Conservation (phyloP, 2,113 vertebrate genomes). For the Gymnocephalus cernua region DNA sequence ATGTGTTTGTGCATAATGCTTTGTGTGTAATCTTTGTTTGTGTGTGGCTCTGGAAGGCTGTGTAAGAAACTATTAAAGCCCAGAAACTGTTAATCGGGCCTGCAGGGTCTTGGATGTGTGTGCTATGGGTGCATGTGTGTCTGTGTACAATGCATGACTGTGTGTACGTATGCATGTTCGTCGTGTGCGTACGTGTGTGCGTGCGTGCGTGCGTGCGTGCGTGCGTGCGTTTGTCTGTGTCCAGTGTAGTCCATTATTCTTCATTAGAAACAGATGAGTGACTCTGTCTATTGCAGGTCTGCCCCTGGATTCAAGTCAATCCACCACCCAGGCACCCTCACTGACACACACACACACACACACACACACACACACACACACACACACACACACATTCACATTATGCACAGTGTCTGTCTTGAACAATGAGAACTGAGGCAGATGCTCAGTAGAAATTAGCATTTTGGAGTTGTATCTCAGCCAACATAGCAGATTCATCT, state of each 20-base stretch:
- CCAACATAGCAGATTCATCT: constrained; percentile 33
- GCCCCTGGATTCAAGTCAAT: constrained; percentile 76
- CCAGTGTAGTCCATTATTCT: constrained; percentile 76
- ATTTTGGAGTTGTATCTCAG: constrained; percentile 48
- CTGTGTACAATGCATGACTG: constrained; percentile 7
- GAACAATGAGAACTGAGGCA: constrained; percentile 48
- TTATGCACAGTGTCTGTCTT: constrained; percentile 46
- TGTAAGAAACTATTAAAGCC: constrained; percentile 26
- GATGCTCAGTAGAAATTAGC: constrained; percentile 43
- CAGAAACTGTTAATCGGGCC: constrained; percentile 47
- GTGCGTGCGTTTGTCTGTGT: constrained; percentile 59
- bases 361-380: constrained; percentile 16
- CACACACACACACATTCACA: constrained; percentile 19
- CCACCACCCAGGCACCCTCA: constrained; percentile 53
- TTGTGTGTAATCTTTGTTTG: constrained; percentile 2
- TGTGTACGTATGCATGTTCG: constrained; percentile 1
- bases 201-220: no score
- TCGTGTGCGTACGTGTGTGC: neutral
- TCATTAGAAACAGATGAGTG: constrained; percentile 83
- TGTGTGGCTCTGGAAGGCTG: neutral
- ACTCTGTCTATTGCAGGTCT: constrained; percentile 75
- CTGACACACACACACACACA: constrained; percentile 14
- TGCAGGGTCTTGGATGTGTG: constrained; percentile 21
- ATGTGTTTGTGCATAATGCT: neutral
- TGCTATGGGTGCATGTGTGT: constrained; percentile 13